Percentiles rank a stretch among this genome's conserved stretches.
These are phyloP conservation scores for Arctopsyche grandis DNA, from an alignment of 1,140 invertebrate genomes.

Conservation along the genomic window DNA sequence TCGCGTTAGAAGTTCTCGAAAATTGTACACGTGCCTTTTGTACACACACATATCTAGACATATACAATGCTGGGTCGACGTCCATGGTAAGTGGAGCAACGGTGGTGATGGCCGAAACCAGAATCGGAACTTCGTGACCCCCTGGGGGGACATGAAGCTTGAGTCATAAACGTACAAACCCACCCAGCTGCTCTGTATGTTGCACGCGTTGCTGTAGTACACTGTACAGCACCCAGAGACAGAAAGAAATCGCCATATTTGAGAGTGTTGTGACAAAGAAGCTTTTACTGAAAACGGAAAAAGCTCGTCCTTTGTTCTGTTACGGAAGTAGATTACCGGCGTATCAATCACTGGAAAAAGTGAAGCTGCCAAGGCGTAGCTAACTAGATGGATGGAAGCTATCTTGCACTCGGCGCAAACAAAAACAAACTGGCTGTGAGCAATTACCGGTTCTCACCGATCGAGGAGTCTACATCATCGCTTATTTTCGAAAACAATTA, in stretches of 20 bases:
- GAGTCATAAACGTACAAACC: not conserved
- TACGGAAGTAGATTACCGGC: constrained; percentile 11
- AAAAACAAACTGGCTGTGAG: not conserved
- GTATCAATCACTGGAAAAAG: not conserved
- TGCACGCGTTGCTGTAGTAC: not conserved
- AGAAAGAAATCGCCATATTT: not conserved
- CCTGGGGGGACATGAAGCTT: constrained; percentile 3
- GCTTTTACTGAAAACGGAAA: not conserved
- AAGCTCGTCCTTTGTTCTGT: not conserved
- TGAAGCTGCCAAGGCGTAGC: not conserved
- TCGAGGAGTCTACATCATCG: not conserved
- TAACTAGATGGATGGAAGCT: not conserved
- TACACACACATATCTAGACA: not conserved
- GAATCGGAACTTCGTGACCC: constrained; percentile 22
- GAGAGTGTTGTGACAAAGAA: not conserved
- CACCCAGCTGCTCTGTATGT: not conserved
- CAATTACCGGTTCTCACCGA: not conserved
- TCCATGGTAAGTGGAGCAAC: constrained; percentile 17
- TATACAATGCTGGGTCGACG: not conserved
- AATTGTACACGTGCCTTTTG: not conserved
- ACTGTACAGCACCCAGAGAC: not conserved
- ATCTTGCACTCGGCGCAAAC: not conserved
- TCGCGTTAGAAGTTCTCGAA: constrained; percentile 1
- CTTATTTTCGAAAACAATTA: not conserved
- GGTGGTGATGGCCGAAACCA: not conserved